phyloP scores from a whole-genome alignment of 2,888 invertebrate species.

The Drosophila anomalata region DNA sequence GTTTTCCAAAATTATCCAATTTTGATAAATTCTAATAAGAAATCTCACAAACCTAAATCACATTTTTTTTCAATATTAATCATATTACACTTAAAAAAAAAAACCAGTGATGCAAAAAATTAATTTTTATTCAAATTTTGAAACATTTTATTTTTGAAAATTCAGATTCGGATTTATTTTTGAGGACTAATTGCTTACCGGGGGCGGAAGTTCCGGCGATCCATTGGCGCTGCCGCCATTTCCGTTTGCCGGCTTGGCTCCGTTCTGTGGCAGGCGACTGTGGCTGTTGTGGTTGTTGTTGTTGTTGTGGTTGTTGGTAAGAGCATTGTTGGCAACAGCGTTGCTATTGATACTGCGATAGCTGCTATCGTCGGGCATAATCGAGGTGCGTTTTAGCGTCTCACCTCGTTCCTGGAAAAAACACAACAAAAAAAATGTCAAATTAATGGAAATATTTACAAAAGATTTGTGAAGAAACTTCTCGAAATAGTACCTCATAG shows the following conservation, averaged over 20 bases:
- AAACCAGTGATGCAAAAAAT: neutral
- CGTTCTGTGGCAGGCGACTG: constrained; percentile 30
- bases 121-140: neutral
- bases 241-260: constrained; percentile 15
- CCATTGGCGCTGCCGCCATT: constrained; percentile 33
- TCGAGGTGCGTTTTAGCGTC: constrained; percentile 81
- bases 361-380: constrained; percentile 82
- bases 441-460: constrained; percentile 1
- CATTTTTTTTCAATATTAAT: too few species aligned
- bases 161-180: neutral
- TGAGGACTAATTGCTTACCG: constrained; percentile 66
- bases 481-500: constrained; percentile 51
- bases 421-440: constrained; percentile 62
- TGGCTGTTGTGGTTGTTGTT: constrained; percentile 20
- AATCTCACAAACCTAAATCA: too few species aligned
- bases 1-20: too few species aligned
- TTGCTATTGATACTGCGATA: constrained; percentile 71
- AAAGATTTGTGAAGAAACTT: too few species aligned
- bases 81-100: too few species aligned
- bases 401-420: constrained; percentile 81
- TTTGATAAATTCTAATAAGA: too few species aligned
- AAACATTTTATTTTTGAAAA: neutral
- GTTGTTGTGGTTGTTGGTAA: constrained; percentile 26
- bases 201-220: constrained; percentile 74
- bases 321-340: constrained; percentile 47